Base-by-base conservation (phyloP, 2,888 invertebrate genomes). In the Tupiocoris notatus region DNA sequence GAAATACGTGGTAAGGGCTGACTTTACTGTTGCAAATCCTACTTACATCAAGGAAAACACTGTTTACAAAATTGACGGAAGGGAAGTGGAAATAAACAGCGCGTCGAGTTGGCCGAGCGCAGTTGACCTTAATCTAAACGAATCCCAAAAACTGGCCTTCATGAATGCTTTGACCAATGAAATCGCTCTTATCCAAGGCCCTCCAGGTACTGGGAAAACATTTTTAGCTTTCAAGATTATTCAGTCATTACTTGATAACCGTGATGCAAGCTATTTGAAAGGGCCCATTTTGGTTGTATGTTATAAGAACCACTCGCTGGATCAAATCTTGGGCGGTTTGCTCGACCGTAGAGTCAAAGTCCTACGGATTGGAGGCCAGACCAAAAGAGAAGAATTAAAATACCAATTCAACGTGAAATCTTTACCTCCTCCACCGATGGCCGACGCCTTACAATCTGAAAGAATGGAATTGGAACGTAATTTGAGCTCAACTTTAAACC, bases 131-230 rank as follows among this genome's bases (percentile, higher is more conserved):
- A 84, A 84, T 54, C 84, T 94, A 1, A 91, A 94, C 82, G 82
- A 85, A 3, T 88, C 89, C 0, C 94, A 95, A 84, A 84, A 86
- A 77, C 82, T 83, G 56, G 94, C 94, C 0, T 89, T 89, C 81
- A 86, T 87, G 80, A 86, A 88, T 39, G 92, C 92, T 0, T 81
- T 95, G 1, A 89, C 88, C 0, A 86, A 88, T 81, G 90, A 93
- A 84, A 89, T 94, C 79, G 88, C 89, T 0, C 86, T 94, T 0
- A 92, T 94, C 78, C 94, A 94, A 86, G 95, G 95, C 0, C 94
- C 94, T 0, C 94, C 95, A 0, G 95, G 95, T 1, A 94, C 94
- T 0, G 95, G 94, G 0, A 95, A 94, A 86, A 94, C 94, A 0
- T 91, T 87, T 83, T 83, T 94, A 78, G 94, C 94, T 0, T 84